A percentile compares a stretch with the other conserved stretches of the same genome.
These are phyloP conservation scores for Remorina albescens DNA, from an alignment of 2,797 vertebrate species.

Conservation along the genomic window DNA sequence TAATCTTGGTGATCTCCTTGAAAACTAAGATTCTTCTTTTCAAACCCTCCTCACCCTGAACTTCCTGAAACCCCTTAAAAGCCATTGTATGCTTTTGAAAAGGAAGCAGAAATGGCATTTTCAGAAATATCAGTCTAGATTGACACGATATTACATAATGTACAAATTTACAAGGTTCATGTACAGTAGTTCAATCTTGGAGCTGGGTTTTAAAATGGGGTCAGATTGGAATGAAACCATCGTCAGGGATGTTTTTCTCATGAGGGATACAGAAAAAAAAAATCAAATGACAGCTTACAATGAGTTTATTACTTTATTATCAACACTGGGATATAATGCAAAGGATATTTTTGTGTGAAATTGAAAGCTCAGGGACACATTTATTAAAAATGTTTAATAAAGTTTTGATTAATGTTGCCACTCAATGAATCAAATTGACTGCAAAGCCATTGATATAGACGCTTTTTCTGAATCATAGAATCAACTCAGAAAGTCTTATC, in stretches of 20 bases:
- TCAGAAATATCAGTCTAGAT: neutral
- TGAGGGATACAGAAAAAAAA: neutral
- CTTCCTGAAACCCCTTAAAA: neutral
- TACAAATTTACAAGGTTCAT: constrained; percentile 1
- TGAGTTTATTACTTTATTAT: neutral
- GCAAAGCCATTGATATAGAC: neutral
- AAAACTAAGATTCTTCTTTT: neutral
- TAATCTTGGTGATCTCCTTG: neutral
- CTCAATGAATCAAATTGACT: constrained; percentile 39
- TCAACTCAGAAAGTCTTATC: constrained; percentile 69
- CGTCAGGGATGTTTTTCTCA: neutral
- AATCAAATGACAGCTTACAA: neutral
- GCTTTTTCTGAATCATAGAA: constrained; percentile 53
- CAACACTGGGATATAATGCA: neutral
- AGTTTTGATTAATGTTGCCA: constrained; percentile 15
- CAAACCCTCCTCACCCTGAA: neutral
- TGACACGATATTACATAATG: constrained; percentile 8
- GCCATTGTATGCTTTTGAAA: neutral
- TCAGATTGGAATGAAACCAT: neutral
- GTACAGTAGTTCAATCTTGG: constrained; percentile 3
- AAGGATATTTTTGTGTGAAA: neutral
- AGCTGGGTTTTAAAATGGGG: neutral
- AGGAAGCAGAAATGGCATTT: neutral
- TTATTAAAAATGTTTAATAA: constrained; percentile 9
- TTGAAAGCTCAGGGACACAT: constrained; percentile 9